These are phyloP conservation scores for Lamellibrachia satsuma DNA, from an alignment of 2,888 invertebrate species.

Conservation along the genomic window DNA sequence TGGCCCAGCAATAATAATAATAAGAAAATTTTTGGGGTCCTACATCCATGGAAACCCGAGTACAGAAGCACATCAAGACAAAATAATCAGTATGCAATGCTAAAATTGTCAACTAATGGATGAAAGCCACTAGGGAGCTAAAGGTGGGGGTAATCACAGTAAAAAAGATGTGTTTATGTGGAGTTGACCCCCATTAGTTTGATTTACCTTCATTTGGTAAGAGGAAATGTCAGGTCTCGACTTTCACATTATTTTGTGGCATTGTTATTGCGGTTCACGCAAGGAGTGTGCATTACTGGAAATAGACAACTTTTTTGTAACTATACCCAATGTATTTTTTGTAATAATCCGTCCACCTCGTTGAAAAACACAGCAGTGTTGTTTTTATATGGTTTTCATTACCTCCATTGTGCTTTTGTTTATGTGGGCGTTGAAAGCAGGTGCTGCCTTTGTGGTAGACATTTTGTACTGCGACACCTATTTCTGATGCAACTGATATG, in stretches of 20 bases:
- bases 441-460: neutral
- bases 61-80: too few relatives aligned
- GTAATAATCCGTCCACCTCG: neutral
- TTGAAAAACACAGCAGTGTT: neutral
- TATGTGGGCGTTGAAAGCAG: neutral
- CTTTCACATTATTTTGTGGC: neutral
- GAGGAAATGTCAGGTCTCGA: neutral
- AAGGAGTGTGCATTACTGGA: neutral
- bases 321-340: neutral
- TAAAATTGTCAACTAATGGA: too few relatives aligned
- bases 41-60: too few relatives aligned
- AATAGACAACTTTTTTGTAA: neutral
- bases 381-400: conserved; percentile 13
- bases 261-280: neutral
- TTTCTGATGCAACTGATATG: neutral
- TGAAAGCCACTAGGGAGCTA: too few relatives aligned
- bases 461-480: neutral
- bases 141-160: neutral
- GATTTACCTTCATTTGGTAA: neutral
- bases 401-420: neutral
- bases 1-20: too few relatives aligned
- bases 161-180: neutral
- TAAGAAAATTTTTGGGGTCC: too few relatives aligned
- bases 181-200: neutral
- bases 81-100: too few relatives aligned